Base-by-base conservation (phyloP, 2,113 vertebrate species). In the Asarcornis scutulata region DNA sequence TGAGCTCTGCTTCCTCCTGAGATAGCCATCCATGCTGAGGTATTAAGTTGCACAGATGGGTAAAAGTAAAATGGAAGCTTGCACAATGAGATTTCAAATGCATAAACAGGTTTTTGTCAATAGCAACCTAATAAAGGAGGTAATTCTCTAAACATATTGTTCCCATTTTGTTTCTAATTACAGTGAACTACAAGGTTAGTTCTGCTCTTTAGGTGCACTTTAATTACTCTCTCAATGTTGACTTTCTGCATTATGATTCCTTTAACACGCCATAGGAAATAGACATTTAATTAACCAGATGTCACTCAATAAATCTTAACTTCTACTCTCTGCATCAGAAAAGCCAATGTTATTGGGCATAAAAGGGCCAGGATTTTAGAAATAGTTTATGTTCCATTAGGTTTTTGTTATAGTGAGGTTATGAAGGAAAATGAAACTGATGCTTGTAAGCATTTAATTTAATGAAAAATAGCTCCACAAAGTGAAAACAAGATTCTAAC, bases 271-370 rank as follows among this genome's bases (percentile, higher is more conserved):
- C 86, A 78, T 88, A 97, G 94, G 95, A 98, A 98, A 96, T 67
- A 98, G 96, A 97, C 53, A 31, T 98, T 98, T 98, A 98, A 98
- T 98, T 98, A 98, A 97, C 97, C 96, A 98, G 97, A 98, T 97
- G 98, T 95, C 97, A 97, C 88, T 97, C 96, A 94, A 95, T 97
- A 98, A 98, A 97, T 98, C 96, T 96, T 93, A 96, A 96, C 87
- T 91, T 96, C 97, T 97, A 72, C 83, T 96, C 81, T 93, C 66
- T 92, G 79, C 91, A 94, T 97, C 87, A 82, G 88, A 97, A 97
- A 96, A 98, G 17, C 17, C 86, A 95, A 36, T 71, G 50, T 62
- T 96, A 94, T 88, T 1, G 34, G 85, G 48, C 11, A 10, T 89
- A 95, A 93, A 87, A 71, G 13, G 26, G 29, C 9, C 23, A 86